These are phyloP conservation scores for Regulus satrapa DNA, from an alignment of 2,113 vertebrate species.

Conservation along the genomic window DNA sequence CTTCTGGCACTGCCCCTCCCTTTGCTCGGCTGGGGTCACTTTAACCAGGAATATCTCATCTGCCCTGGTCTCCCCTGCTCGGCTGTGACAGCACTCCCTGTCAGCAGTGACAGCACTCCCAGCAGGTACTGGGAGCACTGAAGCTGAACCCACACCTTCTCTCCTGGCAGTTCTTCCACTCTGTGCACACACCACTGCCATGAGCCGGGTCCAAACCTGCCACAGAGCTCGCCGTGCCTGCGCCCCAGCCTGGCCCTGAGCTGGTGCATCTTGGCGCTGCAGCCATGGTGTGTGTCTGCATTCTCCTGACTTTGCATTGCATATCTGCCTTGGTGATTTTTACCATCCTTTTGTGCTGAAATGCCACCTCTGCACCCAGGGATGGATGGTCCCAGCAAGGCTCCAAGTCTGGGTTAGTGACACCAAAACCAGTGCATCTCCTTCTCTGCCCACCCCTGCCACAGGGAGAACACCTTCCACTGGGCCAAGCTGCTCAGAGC, in stretches of 20 bases:
- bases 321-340: background rate
- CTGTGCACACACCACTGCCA: rapidly evolving
- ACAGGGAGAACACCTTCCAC: rapidly evolving
- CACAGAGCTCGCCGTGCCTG: background rate
- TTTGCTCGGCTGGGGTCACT: background rate
- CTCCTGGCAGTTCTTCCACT: background rate
- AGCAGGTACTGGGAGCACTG: background rate
- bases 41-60: background rate
- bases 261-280: background rate
- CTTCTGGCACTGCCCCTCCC: background rate
- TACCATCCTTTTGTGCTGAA: rapidly evolving
- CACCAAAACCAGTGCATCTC: background rate
- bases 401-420: background rate
- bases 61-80: background rate
- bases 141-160: background rate
- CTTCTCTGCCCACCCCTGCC: background rate
- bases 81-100: background rate
- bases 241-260: background rate
- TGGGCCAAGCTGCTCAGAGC: background rate
- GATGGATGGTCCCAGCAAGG: background rate
- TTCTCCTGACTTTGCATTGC: background rate
- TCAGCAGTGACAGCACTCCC: background rate
- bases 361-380: background rate
- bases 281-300: rapidly evolving
- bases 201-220: rapidly evolving